Evolutionary conservation across 2,888 invertebrate species (phyloP), one percentile per base, ranked within the genome.

Genomic region (Nymphalis polychloros): DNA sequence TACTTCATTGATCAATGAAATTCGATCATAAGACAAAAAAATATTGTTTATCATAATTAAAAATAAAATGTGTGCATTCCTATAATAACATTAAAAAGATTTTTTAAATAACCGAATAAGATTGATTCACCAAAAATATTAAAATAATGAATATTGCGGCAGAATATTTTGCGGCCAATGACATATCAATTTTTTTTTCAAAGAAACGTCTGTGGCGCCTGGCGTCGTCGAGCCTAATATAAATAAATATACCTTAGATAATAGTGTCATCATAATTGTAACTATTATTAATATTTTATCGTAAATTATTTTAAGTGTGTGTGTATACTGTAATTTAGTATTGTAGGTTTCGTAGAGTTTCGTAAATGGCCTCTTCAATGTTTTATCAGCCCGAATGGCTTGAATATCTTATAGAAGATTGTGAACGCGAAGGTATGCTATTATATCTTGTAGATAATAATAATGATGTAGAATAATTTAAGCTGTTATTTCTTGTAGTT

Each of bases 361-460:
- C 16, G 31, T 7, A 31, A 52, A 60, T 48, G 48, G 17, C 27
- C 20, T 2, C 27, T 55, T 61, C 53, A 8, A 7, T 27, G 20
- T 49, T n/a, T 35, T 67, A 62, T 8, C 23, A 49, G 13, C 1
- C 41, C 0, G 48, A 55, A 8, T 67, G 67, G 67, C 1, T 67
- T 20, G 47, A 55, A 17, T 48, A 4, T 0, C 13, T 67, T 19
- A 16, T 62, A 27, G 41, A 49, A 8, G 62, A 67, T 19, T 67
- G 67, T 57, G 23, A 55, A 35, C 61, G 19, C 2, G 67, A 67
- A 62, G 62, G 67, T 67, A 62, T 13, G 41, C 3, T 19, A 35
- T n/a, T n/a, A 35, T 31, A 35, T 17, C n/a, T 48, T n/a, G 7
- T n/a, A 2, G 1, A 48, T 48, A n/a, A 48, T n/a, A 48, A 41